Conservation (phyloP, 1,140 invertebrate genomes). For the Akabosia matsudoensis region DNA sequence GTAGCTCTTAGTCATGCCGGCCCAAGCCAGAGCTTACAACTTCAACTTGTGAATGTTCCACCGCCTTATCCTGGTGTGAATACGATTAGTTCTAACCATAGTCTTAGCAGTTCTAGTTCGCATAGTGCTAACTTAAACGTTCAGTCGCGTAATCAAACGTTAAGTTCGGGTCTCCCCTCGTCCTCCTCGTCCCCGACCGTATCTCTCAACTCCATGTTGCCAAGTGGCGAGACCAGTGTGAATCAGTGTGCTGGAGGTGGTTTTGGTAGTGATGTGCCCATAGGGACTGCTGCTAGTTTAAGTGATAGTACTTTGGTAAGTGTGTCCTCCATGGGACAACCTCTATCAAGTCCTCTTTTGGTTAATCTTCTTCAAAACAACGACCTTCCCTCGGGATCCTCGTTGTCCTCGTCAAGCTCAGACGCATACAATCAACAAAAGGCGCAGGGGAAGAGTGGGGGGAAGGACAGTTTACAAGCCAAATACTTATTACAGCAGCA, state of each 20-base stretch:
- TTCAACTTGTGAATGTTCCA: constrained; percentile 39
- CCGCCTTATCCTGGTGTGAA: constrained; percentile 36
- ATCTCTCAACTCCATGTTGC: background rate
- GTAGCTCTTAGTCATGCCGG: constrained; percentile 29
- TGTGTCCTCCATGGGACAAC: constrained; percentile 45
- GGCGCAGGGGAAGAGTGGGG: background rate
- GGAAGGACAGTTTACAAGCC: background rate
- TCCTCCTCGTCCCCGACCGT: no score
- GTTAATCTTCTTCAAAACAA: constrained; percentile 83
- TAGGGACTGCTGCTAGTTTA: constrained; percentile 28
- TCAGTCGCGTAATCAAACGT: background rate
- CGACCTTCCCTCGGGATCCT: constrained; percentile 24
- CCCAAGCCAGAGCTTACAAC: constrained; percentile 41
- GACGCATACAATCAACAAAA: constrained; percentile 2
- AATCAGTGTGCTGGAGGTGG: constrained; percentile 39
- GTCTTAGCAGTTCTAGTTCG: constrained; percentile 6
- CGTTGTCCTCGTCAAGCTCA: background rate
- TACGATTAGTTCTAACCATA: constrained; percentile 10
- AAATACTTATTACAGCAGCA: constrained; percentile 21
- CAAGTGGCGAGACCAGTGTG: background rate
- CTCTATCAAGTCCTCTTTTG: constrained; percentile 76
- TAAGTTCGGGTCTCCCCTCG: background rate
- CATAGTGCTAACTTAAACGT: constrained; percentile 3
- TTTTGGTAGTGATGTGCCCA: constrained; percentile 37
- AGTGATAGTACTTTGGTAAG: constrained; percentile 31